Evolutionary conservation across 1,140 invertebrate genomes (phyloP).

Genomic region (Maniola jurtina): DNA sequence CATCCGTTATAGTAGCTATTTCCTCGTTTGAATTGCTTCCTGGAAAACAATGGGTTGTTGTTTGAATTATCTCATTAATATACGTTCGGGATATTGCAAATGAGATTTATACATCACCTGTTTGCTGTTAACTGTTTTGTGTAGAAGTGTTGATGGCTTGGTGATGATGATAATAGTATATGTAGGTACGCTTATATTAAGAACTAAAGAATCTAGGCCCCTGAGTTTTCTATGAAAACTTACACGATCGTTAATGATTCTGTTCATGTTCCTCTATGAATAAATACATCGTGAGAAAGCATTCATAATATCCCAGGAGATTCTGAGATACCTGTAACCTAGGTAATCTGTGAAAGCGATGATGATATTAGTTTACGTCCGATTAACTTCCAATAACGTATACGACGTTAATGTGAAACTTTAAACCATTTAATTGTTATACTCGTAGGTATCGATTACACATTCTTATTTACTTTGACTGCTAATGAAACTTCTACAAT

Average conservation of each 20-base stretch:
- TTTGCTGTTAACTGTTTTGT: not conserved
- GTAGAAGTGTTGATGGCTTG: too few species aligned
- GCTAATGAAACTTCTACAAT: not conserved
- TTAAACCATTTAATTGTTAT: not conserved
- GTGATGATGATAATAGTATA: not conserved
- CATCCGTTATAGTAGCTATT: constrained; percentile 42
- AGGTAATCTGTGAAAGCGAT: not conserved
- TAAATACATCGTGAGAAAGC: not conserved
- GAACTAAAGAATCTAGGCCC: not conserved
- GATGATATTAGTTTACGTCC: not conserved
- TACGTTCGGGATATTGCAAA: constrained; percentile 20
- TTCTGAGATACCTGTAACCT: not conserved
- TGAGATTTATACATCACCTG: constrained; percentile 11
- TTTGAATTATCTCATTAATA: constrained; percentile 43
- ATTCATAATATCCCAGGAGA: not conserved
- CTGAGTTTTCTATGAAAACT: not conserved
- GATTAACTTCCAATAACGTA: not conserved
- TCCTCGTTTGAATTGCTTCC: constrained; percentile 57
- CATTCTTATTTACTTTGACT: constrained; percentile 1
- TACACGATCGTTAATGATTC: not conserved
- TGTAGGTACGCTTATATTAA: not conserved
- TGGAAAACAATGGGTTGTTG: constrained; percentile 40
- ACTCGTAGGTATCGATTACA: not conserved
- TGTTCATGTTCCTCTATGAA: too few species aligned
- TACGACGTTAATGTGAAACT: not conserved